Percentiles rank a stretch among this genome's conserved stretches.
Conservation (phyloP, 2,888 invertebrate species). For the Aquatica leii region DNA sequence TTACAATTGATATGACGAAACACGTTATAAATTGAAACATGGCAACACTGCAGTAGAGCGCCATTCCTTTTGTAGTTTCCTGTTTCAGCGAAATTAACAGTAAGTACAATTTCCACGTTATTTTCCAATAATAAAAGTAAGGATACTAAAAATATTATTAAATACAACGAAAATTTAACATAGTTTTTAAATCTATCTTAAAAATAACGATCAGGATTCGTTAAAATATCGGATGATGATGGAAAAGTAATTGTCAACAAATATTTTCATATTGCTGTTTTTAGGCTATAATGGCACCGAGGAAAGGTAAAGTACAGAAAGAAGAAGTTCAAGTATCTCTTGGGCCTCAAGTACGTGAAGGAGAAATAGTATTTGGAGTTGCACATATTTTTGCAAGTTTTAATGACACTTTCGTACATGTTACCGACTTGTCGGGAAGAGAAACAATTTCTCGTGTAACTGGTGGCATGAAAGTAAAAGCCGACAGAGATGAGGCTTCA, state of each 20-base stretch:
- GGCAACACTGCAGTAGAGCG: neutral
- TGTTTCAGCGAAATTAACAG: conserved; percentile 16
- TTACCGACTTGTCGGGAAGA: conserved; percentile 97
- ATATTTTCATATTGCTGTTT: conserved; percentile 28
- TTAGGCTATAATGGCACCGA: conserved; percentile 83
- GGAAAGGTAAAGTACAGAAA: conserved; percentile 96
- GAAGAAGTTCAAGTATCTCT: conserved; percentile 96
- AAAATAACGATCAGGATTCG: no score
- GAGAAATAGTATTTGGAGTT: conserved; percentile 98
- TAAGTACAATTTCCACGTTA: conserved; percentile 6
- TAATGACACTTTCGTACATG: conserved; percentile 99
- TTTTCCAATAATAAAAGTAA: neutral
- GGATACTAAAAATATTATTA: neutral
- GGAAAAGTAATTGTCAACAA: conserved; percentile 11
- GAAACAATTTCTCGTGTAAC: conserved; percentile 96
- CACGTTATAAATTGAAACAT: neutral
- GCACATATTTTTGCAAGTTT: conserved; percentile 99
- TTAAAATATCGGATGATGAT: conserved; percentile 2
- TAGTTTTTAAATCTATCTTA: no score
- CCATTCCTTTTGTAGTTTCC: conserved; percentile 16
- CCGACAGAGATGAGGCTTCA: conserved; percentile 99
- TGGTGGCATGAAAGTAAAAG: conserved; percentile 99
- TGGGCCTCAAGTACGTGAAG: conserved; percentile 95
- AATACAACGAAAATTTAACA: neutral
- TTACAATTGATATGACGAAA: no score